Conservation (phyloP, 2,888 invertebrate species). For the Lydus trimaculatus region DNA sequence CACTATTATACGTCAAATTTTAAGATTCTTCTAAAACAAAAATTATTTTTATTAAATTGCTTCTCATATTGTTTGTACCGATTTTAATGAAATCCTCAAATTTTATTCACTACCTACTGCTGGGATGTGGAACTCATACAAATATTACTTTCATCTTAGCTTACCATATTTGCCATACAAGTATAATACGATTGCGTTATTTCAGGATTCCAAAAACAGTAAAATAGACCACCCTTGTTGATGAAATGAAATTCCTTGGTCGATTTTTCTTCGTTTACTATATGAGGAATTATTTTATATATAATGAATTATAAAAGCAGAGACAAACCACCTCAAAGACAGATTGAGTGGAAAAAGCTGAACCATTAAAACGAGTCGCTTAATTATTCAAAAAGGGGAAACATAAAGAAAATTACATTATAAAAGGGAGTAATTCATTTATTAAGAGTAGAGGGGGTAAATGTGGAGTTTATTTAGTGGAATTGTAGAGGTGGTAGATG, state of each 20-base stretch:
- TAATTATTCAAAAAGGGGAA: conserved; percentile 48
- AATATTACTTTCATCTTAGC: too few relatives aligned
- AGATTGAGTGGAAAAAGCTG: conserved; percentile 29
- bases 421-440: conserved; percentile 56
- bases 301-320: not conserved
- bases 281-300: not conserved
- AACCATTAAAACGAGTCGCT: conserved; percentile 46
- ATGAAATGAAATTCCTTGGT: not conserved
- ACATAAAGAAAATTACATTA: conserved; percentile 54
- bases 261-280: not conserved
- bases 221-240: not conserved
- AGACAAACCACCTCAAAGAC: conserved; percentile 18
- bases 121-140: too few relatives aligned
- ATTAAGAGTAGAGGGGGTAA: conserved; percentile 50
- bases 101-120: too few relatives aligned
- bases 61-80: too few relatives aligned
- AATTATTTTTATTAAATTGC: too few relatives aligned
- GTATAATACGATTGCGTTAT: too few relatives aligned
- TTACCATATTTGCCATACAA: too few relatives aligned
- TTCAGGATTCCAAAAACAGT: not conserved
- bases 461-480: conserved; percentile 52
- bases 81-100: too few relatives aligned
- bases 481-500: not conserved
- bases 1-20: not conserved
- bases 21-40: not conserved